Conservation (phyloP, 37 sponge, comb jelly and placozoan species). For the Ianthella basta region DNA sequence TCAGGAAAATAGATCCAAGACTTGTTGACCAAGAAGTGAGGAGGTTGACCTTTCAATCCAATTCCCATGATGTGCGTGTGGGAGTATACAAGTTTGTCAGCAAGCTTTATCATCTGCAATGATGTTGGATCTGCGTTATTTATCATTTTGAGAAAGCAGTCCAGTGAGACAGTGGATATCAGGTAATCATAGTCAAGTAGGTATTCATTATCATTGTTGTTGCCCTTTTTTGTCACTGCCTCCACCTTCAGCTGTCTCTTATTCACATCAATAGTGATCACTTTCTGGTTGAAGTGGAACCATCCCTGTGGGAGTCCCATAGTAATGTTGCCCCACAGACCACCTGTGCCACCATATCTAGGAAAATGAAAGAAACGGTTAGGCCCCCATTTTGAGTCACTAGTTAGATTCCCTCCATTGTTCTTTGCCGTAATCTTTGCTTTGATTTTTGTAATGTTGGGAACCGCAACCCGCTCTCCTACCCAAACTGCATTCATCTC, state of each 20-base stretch:
- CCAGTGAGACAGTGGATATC: slow-evolving; percentile 47
- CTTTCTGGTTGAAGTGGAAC: slow-evolving; percentile 35
- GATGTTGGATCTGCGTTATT: neutral
- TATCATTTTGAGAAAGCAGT: slow-evolving; percentile 30
- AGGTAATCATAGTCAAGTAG: slow-evolving; percentile 33
- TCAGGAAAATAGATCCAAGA: slow-evolving; percentile 68
- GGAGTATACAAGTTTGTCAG: slow-evolving; percentile 27
- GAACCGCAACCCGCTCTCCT: slow-evolving; percentile 48
- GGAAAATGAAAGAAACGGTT: slow-evolving; percentile 49
- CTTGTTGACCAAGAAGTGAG: slow-evolving; percentile 33
- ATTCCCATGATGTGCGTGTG: slow-evolving; percentile 63
- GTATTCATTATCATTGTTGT: neutral
- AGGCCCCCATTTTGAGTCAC: slow-evolving; percentile 49
- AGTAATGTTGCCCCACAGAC: slow-evolving; percentile 28
- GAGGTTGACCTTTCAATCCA: slow-evolving; percentile 44
- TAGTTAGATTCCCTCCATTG: neutral
- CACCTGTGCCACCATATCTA: slow-evolving; percentile 38
- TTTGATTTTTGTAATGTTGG: slow-evolving; percentile 40
- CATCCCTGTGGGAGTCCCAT: slow-evolving; percentile 32
- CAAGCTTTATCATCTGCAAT: slow-evolving; percentile 3
- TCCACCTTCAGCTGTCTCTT: neutral
- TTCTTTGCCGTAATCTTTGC: slow-evolving; percentile 25
- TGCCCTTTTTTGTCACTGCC: neutral
- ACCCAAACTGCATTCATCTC: slow-evolving; percentile 51
- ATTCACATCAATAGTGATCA: neutral